These are phyloP conservation scores for Lophochroa leadbeateri DNA, from an alignment of 2,113 vertebrate species.

Conservation along the genomic window DNA sequence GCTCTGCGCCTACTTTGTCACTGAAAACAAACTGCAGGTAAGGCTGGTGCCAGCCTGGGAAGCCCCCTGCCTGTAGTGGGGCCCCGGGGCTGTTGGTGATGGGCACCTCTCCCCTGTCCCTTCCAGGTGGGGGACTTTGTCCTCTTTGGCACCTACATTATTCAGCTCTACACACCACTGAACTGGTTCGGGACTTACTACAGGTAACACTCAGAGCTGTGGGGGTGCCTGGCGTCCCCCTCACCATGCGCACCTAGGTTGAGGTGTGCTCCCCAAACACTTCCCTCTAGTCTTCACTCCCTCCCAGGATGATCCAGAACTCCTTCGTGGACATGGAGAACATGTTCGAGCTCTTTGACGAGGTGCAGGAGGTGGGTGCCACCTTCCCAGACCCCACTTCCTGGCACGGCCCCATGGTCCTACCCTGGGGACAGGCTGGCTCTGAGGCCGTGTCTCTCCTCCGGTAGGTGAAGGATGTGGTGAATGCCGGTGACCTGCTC, in stretches of 20 bases:
- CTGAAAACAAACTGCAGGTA: slow-evolving; percentile 87
- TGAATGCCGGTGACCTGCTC: slow-evolving; percentile 80
- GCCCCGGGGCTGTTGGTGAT: neutral
- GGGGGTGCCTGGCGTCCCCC: neutral
- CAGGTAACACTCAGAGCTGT: slow-evolving; percentile 74
- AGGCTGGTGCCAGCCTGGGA: neutral
- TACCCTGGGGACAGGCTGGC: neutral
- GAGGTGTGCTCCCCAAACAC: neutral
- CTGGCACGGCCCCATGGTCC: rapidly evolving
- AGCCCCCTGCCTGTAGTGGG: neutral
- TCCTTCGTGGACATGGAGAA: slow-evolving; percentile 99
- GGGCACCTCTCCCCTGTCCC: neutral
- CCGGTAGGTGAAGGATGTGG: slow-evolving; percentile 85
- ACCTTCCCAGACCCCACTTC: neutral
- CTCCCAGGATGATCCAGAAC: slow-evolving; percentile 91
- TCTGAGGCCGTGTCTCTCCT: neutral
- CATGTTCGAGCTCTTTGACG: slow-evolving; percentile 92
- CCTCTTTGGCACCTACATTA: slow-evolving; percentile 95
- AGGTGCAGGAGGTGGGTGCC: slow-evolving; percentile 85
- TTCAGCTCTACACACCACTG: slow-evolving; percentile 93
- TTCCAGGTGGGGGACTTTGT: slow-evolving; percentile 93
- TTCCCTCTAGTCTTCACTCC: neutral
- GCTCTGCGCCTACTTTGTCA: slow-evolving; percentile 93
- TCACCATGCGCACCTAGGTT: neutral
- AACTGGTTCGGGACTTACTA: slow-evolving; percentile 99